These are phyloP conservation scores for Spheniscus mendiculus DNA, from an alignment of 2,113 vertebrate genomes.

Conservation along the genomic window DNA sequence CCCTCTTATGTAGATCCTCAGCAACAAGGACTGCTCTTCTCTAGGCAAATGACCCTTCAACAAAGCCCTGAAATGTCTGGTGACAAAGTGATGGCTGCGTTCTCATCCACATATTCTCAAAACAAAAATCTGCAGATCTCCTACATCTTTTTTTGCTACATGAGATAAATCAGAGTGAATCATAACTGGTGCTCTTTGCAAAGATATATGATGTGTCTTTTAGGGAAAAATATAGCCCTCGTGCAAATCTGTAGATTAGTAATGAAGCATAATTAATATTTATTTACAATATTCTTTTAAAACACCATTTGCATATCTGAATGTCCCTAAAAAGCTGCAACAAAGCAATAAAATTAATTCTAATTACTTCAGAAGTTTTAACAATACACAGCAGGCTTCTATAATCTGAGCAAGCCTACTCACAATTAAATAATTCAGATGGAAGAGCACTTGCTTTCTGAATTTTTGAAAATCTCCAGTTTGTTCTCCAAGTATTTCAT, in stretches of 20 bases:
- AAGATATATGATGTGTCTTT: background rate
- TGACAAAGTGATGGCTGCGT: background rate
- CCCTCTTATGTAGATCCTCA: background rate
- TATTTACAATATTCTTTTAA: background rate
- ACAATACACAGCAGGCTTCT: background rate
- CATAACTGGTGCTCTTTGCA: background rate
- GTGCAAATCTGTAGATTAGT: background rate
- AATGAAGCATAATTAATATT: background rate
- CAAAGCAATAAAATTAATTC: background rate
- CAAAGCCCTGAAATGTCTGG: background rate
- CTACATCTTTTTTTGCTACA: background rate
- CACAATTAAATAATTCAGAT: background rate
- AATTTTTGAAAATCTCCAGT: background rate
- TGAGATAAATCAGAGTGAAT: background rate
- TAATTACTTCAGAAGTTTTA: background rate
- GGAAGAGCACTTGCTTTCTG: background rate
- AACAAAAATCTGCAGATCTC: fast-evolving
- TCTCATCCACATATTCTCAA: background rate
- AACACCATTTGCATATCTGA: background rate
- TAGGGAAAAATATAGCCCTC: background rate
- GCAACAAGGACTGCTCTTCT: background rate
- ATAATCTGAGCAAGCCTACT: background rate
- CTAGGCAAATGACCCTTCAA: background rate
- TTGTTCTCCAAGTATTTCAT: background rate
- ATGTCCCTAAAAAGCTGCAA: background rate